Evolutionary conservation across 1,140 invertebrate genomes (phyloP).

Genomic region (Leptoteleia sp.): DNA sequence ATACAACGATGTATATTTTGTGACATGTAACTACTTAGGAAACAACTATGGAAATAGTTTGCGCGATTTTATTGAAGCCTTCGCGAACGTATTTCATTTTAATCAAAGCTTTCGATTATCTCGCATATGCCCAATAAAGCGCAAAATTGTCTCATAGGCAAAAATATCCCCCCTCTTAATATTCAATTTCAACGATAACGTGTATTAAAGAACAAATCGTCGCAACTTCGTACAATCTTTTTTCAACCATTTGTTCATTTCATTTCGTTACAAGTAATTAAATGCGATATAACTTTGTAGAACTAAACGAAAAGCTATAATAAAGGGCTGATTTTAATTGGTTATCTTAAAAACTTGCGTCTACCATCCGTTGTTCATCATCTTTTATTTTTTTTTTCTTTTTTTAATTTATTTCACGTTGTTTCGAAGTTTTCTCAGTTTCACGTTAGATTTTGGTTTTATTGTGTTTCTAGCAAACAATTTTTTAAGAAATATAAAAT

Average conservation of each 20-base stretch:
- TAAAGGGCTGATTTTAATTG: no score
- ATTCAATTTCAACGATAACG: slow-evolving; percentile 25
- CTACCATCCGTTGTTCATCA: no score
- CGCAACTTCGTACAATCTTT: slow-evolving; percentile 1
- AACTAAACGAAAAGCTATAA: no score
- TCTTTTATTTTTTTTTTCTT: no score
- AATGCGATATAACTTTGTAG: no score
- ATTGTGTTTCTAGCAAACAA: no score
- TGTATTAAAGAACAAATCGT: slow-evolving; percentile 23
- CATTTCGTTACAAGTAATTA: no score
- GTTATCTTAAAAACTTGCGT: no score
- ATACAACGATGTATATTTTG: slow-evolving; percentile 12
- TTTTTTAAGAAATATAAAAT: not conserved
- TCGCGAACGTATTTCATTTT: slow-evolving; percentile 43
- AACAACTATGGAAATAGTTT: slow-evolving; percentile 40
- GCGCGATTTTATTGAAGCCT: slow-evolving; percentile 33
- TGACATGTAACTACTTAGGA: not conserved
- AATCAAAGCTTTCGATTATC: slow-evolving; percentile 58
- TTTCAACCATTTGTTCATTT: not conserved
- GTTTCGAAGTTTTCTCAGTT: no score
- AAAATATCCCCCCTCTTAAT: slow-evolving; percentile 10
- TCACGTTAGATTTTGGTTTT: no score
- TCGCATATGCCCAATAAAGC: slow-evolving; percentile 41
- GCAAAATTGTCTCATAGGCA: slow-evolving; percentile 28
- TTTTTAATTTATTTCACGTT: no score